A percentile compares a stretch with the other conserved stretches of the same genome.
Conservation (phyloP, 2,113 vertebrate genomes). For the Bucco capensis region DNA sequence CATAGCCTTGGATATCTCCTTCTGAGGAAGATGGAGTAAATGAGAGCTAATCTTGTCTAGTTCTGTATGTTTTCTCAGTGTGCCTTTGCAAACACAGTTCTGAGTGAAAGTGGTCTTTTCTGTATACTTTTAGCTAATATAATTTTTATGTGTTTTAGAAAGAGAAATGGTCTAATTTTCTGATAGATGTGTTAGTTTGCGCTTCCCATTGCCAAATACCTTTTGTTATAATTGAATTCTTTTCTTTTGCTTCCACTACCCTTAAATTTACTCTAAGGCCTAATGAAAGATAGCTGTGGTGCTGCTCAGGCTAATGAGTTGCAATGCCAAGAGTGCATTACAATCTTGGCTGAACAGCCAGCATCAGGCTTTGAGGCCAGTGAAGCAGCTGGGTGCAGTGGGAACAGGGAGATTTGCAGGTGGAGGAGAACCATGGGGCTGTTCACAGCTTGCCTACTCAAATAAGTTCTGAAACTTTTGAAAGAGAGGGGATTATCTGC, state of each 20-base stretch:
- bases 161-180: neutral
- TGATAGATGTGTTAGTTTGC: neutral
- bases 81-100: neutral
- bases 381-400: neutral
- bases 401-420: neutral
- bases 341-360: neutral
- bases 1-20: neutral
- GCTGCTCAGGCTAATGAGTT: slow-evolving; percentile 6
- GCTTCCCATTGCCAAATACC: neutral
- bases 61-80: neutral
- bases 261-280: neutral
- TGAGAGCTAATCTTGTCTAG: neutral
- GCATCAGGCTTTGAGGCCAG: neutral
- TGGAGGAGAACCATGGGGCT: neutral
- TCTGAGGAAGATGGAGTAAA: neutral
- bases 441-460: slow-evolving; percentile 44
- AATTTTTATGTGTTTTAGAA: neutral
- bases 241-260: neutral
- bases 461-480: slow-evolving; percentile 46
- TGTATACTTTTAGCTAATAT: neutral
- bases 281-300: neutral
- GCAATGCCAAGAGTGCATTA: neutral
- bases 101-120: neutral
- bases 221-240: neutral
- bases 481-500: slow-evolving; percentile 8